Evolutionary conservation across 2,797 vertebrate genomes (phyloP), one percentile per base, ranked within the genome.

Genomic region (Rhinogobio ventralis): DNA sequence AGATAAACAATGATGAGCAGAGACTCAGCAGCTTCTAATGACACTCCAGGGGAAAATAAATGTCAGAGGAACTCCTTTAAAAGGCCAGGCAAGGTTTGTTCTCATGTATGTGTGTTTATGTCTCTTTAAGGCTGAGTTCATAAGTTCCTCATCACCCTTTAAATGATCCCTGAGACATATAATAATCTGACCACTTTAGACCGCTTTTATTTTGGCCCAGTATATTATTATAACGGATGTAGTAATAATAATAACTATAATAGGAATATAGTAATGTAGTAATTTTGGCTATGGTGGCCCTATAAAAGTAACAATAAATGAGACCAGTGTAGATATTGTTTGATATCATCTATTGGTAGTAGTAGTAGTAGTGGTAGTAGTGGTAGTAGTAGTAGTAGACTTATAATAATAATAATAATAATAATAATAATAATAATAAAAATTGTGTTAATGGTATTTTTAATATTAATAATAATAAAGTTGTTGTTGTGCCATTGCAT

Each of bases 1-100:
- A 92, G 91, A 92, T 93, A 94, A 94, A 93, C 87, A 90, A 93
- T 75, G 90, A 88, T 90, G 87, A 90, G 92, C 91, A 91, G 92
- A 91, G 91, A 91, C 91, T 90, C 78, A 0, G 79, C 60, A 75
- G 77, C 53, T 88, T 91, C 90, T 93, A 92, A 93, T 91, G 91
- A 89, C 89, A 81, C 85, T 25, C 91, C 78, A 62, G 86, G 86
- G 90, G 90, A 84, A 89, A 69, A 71, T 85, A 89, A 86, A 85
- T 83, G 82, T 83, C 83, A 23, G 83, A 20, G 89, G 90, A 89
- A 74, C n/a, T 42, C 5, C 2, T 72, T 85, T 73, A 53, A 72
- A 80, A 72, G 67, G 78, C 68, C 36, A 62, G 39, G 67, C 53
- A 60, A 57, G 42, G 71, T 25, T 64, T 74, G 11, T 17, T 64